Evolutionary conservation across 2,797 vertebrate genomes (phyloP).

Genomic region (Notolepis coatsorum): DNA sequence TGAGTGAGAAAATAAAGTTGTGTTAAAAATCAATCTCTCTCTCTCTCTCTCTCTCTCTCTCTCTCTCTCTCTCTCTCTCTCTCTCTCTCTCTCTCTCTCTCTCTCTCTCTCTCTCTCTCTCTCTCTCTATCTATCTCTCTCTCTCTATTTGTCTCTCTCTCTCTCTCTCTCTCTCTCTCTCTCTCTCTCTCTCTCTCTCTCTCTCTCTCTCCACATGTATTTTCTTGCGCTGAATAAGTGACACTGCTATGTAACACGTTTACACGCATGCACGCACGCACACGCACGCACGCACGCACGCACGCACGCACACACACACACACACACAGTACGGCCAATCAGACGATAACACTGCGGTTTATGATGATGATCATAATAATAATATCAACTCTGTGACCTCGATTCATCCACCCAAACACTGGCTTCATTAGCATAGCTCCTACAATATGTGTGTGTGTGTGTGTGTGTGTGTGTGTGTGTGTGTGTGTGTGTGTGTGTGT

Average conservation of each 20-base stretch:
- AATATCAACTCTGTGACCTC: background rate
- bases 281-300: background rate
- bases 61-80: too few relatives aligned
- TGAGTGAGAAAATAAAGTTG: too few relatives aligned
- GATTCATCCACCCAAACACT: conserved; percentile 15
- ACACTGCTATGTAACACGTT: conserved; percentile 34
- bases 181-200: background rate
- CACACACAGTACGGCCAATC: conserved; percentile 30
- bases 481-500: background rate
- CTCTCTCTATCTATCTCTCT: conserved; percentile 9
- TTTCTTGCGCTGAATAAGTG: conserved; percentile 10
- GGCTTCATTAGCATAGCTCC: conserved; percentile 22
- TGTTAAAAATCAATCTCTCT: too few relatives aligned
- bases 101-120: conserved; percentile 27
- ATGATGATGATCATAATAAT: background rate
- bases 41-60: too few relatives aligned
- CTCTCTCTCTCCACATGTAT: background rate
- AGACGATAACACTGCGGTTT: conserved; percentile 31
- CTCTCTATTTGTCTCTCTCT: conserved; percentile 2
- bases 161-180: conserved; percentile 7
- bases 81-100: too few relatives aligned
- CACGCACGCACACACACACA: background rate
- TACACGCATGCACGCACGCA: conserved; percentile 12
- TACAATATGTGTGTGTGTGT: background rate
- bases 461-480: background rate